Evolutionary conservation across 2,113 vertebrate species (phyloP), one percentile per base, ranked within the genome.

Genomic region (Vanacampus margaritifer): DNA sequence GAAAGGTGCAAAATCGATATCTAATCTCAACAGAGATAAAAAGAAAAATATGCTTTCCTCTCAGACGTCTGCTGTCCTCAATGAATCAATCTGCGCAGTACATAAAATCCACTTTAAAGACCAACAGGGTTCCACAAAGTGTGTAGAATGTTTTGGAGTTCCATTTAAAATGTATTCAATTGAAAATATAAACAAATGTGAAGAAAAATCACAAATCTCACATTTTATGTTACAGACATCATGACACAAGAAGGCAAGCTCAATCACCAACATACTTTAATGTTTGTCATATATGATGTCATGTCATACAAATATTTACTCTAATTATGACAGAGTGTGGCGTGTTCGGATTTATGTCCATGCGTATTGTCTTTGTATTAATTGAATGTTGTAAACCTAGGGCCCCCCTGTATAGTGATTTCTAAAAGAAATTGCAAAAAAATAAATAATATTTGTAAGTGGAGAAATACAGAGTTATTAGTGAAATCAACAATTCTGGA

Each of bases 1-100:
- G 73, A 68, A n/a, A 79, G 80, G 75, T 79, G 63, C 48, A 7
- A 86, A 89, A 89, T 90, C 87, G 65, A 90, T 89, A 88, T 80
- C 75, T 74, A 89, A 89, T 91, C 87, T 88, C 84, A 82, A 71
- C 81, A 69, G 76, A 79, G 84, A 85, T 82, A 83, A 77, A 85
- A 81, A 83, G 80, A 79, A 80, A 85, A 81, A 84, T 80, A 79
- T 78, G 69, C 78, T 73, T 64, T 65, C 71, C 79, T 76, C 73
- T 39, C 26, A 11, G 76, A 69, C 83, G 74, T 72, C 75, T 63
- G 75, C 73, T 71, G 76, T 75, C 71, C 65, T 75, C 71, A 75
- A 76, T 82, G 69, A 84, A 87, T 87, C 79, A 86, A 78, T 87
- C 83, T 80, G 71, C 57, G 58, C 12, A 12, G 63, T 50, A 23